Conservation (phyloP, 2,888 invertebrate genomes). For the Halictus quadricinctus region DNA sequence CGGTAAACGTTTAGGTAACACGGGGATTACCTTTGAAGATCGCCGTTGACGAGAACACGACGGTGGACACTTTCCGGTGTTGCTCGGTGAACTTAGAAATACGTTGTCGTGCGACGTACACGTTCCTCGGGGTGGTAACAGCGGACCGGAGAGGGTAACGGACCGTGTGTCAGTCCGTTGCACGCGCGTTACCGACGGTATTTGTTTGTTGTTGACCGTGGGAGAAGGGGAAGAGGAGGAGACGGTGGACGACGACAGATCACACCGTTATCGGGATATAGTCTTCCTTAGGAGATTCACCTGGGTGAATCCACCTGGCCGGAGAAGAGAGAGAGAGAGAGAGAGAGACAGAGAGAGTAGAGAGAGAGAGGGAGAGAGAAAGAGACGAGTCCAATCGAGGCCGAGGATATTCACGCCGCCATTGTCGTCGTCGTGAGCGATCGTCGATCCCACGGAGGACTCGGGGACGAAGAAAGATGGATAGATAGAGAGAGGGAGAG, state of each 20-base stretch:
- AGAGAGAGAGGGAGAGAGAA: not conserved
- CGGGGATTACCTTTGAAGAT: slow-evolving; percentile 16
- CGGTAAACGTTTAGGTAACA: slow-evolving; percentile 25
- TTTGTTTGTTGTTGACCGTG: not conserved
- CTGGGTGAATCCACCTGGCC: slow-evolving; percentile 30
- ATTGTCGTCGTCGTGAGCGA: slow-evolving; percentile 30
- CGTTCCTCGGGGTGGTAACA: slow-evolving; percentile 3
- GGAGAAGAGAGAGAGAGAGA: not conserved
- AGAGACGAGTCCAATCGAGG: slow-evolving; percentile 28
- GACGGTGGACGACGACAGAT: not conserved
- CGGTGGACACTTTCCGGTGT: slow-evolving; percentile 27
- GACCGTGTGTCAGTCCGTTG: slow-evolving; percentile 2
- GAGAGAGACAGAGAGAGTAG: not conserved
- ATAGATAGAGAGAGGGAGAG: not conserved
- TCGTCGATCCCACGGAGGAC: not conserved
- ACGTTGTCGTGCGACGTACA: not conserved
- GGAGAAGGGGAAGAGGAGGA: not conserved
- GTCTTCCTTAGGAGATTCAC: slow-evolving; percentile 11
- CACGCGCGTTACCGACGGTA: not conserved
- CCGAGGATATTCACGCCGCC: slow-evolving; percentile 38
- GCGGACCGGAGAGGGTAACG: not conserved
- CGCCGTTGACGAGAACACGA: not conserved
- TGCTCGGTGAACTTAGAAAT: not conserved
- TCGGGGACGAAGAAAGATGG: not conserved
- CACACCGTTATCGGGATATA: slow-evolving; percentile 13